These are phyloP conservation scores for Andinoacara biseriatus DNA, from an alignment of 2,113 vertebrate species.

Conservation along the genomic window DNA sequence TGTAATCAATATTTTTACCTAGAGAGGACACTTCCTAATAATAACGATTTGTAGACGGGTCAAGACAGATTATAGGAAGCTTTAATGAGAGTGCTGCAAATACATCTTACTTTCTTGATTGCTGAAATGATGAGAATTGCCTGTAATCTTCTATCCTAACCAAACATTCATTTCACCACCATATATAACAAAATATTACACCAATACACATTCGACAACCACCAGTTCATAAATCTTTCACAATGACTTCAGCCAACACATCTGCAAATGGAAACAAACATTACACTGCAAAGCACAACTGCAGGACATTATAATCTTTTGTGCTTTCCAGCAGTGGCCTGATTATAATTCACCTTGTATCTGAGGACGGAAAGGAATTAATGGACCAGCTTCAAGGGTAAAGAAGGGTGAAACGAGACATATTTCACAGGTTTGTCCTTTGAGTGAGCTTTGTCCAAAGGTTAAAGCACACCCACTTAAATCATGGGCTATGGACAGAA, in stretches of 20 bases:
- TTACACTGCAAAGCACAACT: no score
- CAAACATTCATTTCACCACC: background rate
- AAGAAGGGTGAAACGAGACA: background rate
- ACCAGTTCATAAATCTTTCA: background rate
- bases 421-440: background rate
- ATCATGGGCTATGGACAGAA: background rate
- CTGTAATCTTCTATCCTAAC: background rate
- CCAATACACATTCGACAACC: no score
- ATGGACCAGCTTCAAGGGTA: background rate
- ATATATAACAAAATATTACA: no score
- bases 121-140: background rate
- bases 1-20: background rate
- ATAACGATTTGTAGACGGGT: background rate
- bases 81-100: background rate
- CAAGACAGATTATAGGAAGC: background rate
- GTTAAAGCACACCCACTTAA: conserved; percentile 13
- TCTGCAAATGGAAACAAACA: background rate
- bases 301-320: background rate
- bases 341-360: background rate
- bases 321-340: background rate
- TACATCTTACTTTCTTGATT: accelerated
- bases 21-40: background rate
- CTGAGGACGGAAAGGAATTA: background rate
- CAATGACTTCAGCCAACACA: no score
- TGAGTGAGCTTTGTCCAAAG: background rate